A percentile compares a stretch with the other conserved stretches of the same genome.
Conservation (phyloP, 2,888 invertebrate species). For the Troides oblongomaculatus region DNA sequence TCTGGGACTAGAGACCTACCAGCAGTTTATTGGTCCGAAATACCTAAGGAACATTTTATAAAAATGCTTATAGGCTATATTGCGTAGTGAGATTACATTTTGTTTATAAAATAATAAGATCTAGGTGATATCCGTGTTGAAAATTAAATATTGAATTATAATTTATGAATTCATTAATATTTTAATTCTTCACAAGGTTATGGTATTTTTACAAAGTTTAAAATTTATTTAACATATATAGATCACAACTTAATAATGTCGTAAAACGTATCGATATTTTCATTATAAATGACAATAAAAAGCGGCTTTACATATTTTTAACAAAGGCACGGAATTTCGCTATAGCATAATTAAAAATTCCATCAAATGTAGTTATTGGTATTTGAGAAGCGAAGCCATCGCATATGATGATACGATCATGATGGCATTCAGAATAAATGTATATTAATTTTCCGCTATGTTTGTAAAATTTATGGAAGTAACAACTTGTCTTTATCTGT, state of each 20-base stretch:
- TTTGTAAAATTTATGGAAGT: constrained; percentile 24
- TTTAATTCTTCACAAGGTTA: constrained; percentile 30
- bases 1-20: no score
- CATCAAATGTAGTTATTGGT: constrained; percentile 17
- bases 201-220: background rate
- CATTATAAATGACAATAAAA: constrained; percentile 13
- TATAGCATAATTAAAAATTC: constrained; percentile 19
- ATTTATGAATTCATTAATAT: constrained; percentile 35
- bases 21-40: no score
- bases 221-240: constrained; percentile 22
- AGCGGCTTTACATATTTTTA: constrained; percentile 22
- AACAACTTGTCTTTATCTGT: constrained; percentile 23
- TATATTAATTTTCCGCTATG: constrained; percentile 26
- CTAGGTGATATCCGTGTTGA: constrained; percentile 32
- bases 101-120: background rate
- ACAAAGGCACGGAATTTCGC: constrained; percentile 21
- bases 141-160: constrained; percentile 13
- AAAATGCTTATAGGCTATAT: no score
- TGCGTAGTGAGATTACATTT: no score
- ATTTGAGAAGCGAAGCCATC: constrained; percentile 15
- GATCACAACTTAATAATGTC: constrained; percentile 16
- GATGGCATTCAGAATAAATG: constrained; percentile 29
- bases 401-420: constrained; percentile 5
- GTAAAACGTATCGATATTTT: constrained; percentile 15
- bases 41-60: no score